Evolutionary conservation across 1,140 invertebrate species (phyloP).

Genomic region (Trachymyrmex septentrionalis): DNA sequence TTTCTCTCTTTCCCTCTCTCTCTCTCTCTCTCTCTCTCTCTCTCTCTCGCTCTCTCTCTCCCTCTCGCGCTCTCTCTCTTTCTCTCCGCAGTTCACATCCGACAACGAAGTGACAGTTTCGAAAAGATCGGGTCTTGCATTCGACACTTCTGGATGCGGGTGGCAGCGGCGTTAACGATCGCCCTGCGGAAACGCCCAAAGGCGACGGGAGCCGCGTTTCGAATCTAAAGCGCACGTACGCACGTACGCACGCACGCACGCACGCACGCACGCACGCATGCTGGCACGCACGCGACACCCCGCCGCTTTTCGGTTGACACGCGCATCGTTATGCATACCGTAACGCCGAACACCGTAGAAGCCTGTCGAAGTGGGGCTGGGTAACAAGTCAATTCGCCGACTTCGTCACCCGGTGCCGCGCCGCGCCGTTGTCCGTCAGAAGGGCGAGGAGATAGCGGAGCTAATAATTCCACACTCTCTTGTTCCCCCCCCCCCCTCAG

Average conservation of each 20-base stretch:
- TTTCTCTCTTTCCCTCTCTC: background rate
- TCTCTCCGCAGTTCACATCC: background rate
- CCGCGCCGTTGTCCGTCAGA: background rate
- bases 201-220: conserved; percentile 50
- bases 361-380: background rate
- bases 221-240: conserved; percentile 42
- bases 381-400: conserved; percentile 52
- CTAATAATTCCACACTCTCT: background rate
- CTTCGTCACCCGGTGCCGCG: conserved; percentile 5
- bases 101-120: background rate
- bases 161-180: conserved; percentile 81
- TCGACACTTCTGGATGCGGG: conserved; percentile 48
- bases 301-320: conserved; percentile 27
- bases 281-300: conserved; percentile 18
- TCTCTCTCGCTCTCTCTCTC: too few species aligned
- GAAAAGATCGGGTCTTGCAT: conserved; percentile 51
- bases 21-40: too few species aligned
- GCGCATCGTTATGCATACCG: conserved; percentile 41
- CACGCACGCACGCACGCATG: background rate
- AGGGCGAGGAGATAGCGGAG: background rate
- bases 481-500: background rate
- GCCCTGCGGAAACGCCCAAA: conserved; percentile 82
- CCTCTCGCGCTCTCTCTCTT: too few species aligned
- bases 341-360: background rate
- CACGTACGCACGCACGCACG: background rate